phyloP scores from a whole-genome alignment of 2,888 invertebrate species.

The Microplitis manilae region DNA sequence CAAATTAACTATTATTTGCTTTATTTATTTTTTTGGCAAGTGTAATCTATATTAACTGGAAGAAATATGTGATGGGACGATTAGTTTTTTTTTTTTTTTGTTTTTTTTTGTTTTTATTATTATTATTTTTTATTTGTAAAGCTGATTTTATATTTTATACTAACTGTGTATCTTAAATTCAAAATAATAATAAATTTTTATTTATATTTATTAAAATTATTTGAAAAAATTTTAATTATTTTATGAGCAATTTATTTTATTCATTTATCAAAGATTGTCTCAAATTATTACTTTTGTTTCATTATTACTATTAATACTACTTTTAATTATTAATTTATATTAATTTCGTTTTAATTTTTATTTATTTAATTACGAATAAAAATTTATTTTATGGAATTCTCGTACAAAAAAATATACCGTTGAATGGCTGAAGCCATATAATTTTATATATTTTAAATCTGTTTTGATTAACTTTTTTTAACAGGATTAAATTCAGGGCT shows the following conservation, averaged over 20 bases:
- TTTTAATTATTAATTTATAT: slow-evolving; percentile 2
- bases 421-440: too few relatives aligned
- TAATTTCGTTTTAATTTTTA: not conserved
- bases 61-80: slow-evolving; percentile 42
- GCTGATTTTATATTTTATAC: slow-evolving; percentile 8
- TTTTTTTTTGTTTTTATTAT: not conserved
- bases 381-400: too few relatives aligned
- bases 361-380: too few relatives aligned
- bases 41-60: slow-evolving; percentile 42
- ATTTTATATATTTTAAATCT: too few relatives aligned
- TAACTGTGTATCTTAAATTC: not conserved
- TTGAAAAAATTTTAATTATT: not conserved
- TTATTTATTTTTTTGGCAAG: slow-evolving; percentile 30
- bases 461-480: too few relatives aligned
- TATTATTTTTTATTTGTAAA: not conserved
- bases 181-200: slow-evolving; percentile 4
- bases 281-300: not conserved
- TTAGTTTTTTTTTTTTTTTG: slow-evolving; percentile 8
- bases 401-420: too few relatives aligned
- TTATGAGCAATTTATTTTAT: slow-evolving; percentile 5
- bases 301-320: not conserved
- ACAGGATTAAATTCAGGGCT: too few relatives aligned
- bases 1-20: slow-evolving; percentile 30
- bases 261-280: not conserved
- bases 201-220: not conserved